A percentile compares a stretch with the other conserved stretches of the same genome.
Evolutionary conservation across 2,888 invertebrate genomes (phyloP).

Genomic region (Lepidochitona cinerea): DNA sequence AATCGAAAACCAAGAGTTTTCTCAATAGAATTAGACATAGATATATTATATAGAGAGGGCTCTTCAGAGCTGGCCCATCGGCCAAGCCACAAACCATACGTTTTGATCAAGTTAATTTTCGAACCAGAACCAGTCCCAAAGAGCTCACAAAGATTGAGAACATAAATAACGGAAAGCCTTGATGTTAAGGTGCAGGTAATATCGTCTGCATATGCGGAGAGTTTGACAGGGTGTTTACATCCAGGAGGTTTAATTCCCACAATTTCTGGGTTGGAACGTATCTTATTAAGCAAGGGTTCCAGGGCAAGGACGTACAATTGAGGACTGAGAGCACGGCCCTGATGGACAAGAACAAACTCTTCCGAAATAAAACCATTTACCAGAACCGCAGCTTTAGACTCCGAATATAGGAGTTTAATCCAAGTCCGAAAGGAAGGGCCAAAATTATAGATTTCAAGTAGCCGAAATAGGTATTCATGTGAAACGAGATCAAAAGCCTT

Average conservation of each 20-base stretch:
- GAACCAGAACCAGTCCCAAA: conserved; percentile 24
- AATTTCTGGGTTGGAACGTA: neutral
- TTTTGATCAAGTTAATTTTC: conserved; percentile 29
- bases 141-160: conserved; percentile 10
- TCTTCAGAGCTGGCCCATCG: no score
- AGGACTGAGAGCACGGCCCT: neutral
- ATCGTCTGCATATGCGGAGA: conserved; percentile 20
- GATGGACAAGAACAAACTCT: neutral
- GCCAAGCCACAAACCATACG: conserved; percentile 27
- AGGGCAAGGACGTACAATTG: neutral
- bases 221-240: neutral
- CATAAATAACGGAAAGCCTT: neutral
- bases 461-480: conserved; percentile 35
- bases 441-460: conserved; percentile 34
- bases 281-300: neutral
- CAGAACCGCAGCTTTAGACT: neutral
- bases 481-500: conserved; percentile 43
- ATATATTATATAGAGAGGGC: no score
- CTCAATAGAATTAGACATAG: no score
- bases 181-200: conserved; percentile 6
- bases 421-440: conserved; percentile 28
- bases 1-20: no score
- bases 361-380: conserved; percentile 2
- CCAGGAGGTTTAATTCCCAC: conserved; percentile 24
- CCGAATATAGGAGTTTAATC: conserved; percentile 36